Evolutionary conservation across 2,113 vertebrate species (phyloP).

Genomic region (Heterotis niloticus): DNA sequence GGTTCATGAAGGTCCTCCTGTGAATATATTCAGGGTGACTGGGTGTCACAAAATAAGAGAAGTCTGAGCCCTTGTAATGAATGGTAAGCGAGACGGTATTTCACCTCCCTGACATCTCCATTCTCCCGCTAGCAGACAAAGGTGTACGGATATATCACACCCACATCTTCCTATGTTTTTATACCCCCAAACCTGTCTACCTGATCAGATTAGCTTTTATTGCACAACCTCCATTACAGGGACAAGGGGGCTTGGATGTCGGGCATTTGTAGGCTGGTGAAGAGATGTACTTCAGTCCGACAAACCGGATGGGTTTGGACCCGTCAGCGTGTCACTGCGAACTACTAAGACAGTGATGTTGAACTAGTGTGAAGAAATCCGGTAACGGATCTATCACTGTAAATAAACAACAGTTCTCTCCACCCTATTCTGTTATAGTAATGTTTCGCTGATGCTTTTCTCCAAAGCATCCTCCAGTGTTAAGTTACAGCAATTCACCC

Average conservation of each 20-base stretch:
- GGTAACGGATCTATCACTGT: neutral
- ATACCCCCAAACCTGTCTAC: neutral
- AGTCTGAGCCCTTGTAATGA: slow-evolving; percentile 42
- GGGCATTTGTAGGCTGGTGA: neutral
- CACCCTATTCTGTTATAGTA: too few species aligned
- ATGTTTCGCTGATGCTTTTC: too few species aligned
- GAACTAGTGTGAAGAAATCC: too few species aligned
- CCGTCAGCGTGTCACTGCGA: neutral
- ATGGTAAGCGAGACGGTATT: slow-evolving; percentile 32
- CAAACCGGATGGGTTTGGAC: neutral
- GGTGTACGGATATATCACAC: neutral
- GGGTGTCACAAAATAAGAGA: slow-evolving; percentile 44
- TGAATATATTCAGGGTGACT: slow-evolving; percentile 57
- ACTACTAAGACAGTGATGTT: neutral
- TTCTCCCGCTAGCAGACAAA: slow-evolving; percentile 19
- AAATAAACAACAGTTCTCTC: neutral
- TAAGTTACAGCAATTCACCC: too few species aligned
- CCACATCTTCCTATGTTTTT: neutral
- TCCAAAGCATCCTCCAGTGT: too few species aligned
- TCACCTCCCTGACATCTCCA: slow-evolving; percentile 20
- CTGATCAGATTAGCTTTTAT: neutral
- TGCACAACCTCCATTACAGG: neutral
- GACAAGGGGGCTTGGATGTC: neutral
- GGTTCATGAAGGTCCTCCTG: slow-evolving; percentile 56
- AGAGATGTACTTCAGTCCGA: too few species aligned